These are phyloP conservation scores for Oxygymnocypris stewartii DNA, from an alignment of 2,113 vertebrate species.

Conservation along the genomic window DNA sequence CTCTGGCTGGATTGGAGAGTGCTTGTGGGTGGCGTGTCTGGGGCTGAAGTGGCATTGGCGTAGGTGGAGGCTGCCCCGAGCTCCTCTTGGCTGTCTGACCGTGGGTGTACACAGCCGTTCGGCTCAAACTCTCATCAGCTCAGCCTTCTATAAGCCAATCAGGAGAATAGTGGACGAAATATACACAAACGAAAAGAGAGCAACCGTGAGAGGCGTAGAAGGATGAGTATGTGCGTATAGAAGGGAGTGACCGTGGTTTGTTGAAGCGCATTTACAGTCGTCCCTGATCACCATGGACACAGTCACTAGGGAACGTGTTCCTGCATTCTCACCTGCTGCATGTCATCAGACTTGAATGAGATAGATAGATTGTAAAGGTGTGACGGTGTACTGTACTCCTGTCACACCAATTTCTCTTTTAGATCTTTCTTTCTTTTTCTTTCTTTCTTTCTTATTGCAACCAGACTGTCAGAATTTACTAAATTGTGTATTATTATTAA, in stretches of 20 bases:
- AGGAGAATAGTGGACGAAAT: neutral
- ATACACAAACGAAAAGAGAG: neutral
- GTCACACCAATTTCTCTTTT: neutral
- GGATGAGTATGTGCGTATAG: slow-evolving; percentile 1
- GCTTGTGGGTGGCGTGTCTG: slow-evolving; percentile 51
- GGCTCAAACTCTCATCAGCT: slow-evolving; percentile 51
- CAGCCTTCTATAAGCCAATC: slow-evolving; percentile 34
- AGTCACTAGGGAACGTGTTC: slow-evolving; percentile 29
- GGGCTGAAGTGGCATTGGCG: slow-evolving; percentile 50
- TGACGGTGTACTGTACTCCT: neutral
- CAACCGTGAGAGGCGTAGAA: neutral
- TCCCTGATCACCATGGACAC: slow-evolving; percentile 33
- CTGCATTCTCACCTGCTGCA: slow-evolving; percentile 4
- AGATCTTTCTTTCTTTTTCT: neutral
- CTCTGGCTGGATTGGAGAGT: slow-evolving; percentile 45
- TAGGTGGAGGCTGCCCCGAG: slow-evolving; percentile 43
- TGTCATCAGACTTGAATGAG: slow-evolving; percentile 26
- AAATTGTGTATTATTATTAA: neutral
- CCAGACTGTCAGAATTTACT: neutral
- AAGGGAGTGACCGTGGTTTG: neutral
- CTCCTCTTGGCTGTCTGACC: slow-evolving; percentile 51
- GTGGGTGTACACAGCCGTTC: slow-evolving; percentile 48
- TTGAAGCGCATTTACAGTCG: neutral
- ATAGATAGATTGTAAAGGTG: neutral
- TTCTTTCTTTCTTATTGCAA: neutral